phyloP scores from a whole-genome alignment of 1,140 invertebrate species.

The Drosophila rufa region DNA sequence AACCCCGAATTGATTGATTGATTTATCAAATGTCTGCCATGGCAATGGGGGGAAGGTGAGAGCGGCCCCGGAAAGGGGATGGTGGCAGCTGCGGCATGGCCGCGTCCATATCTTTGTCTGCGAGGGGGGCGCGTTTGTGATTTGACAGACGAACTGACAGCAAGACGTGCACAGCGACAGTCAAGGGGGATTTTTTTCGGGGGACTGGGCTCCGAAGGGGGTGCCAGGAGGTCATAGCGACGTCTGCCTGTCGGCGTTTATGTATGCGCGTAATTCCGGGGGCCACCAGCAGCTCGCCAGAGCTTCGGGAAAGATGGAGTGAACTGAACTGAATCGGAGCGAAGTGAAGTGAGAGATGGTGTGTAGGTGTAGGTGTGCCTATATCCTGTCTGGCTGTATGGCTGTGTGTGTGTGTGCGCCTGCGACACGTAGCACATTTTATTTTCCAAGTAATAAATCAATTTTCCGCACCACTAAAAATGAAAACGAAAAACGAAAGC shows the following conservation, averaged over 20 bases:
- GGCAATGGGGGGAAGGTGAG: constrained; percentile 39
- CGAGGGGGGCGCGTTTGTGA: constrained; percentile 73
- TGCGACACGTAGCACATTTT: constrained; percentile 83
- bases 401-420: constrained; percentile 51
- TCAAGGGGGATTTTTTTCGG: neutral
- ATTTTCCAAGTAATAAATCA: constrained; percentile 85
- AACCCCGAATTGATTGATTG: constrained; percentile 77
- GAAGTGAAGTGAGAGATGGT: constrained; percentile 28
- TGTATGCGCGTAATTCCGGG: constrained; percentile 74
- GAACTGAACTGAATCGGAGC: constrained; percentile 48
- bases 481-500: constrained; percentile 80
- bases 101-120: constrained; percentile 55
- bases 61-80: neutral
- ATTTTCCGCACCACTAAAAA: constrained; percentile 85
- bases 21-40: constrained; percentile 75
- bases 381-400: constrained; percentile 22
- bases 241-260: constrained; percentile 77
- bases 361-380: constrained; percentile 54
- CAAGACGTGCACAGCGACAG: constrained; percentile 62
- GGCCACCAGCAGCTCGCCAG: constrained; percentile 22
- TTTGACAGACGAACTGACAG: constrained; percentile 82
- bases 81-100: constrained; percentile 35
- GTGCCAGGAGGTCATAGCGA: constrained; percentile 26
- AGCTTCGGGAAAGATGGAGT: constrained; percentile 46
- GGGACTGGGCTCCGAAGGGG: neutral